Base-by-base conservation (phyloP, 1,140 invertebrate species). In the Zaprionus kolodkinae region DNA sequence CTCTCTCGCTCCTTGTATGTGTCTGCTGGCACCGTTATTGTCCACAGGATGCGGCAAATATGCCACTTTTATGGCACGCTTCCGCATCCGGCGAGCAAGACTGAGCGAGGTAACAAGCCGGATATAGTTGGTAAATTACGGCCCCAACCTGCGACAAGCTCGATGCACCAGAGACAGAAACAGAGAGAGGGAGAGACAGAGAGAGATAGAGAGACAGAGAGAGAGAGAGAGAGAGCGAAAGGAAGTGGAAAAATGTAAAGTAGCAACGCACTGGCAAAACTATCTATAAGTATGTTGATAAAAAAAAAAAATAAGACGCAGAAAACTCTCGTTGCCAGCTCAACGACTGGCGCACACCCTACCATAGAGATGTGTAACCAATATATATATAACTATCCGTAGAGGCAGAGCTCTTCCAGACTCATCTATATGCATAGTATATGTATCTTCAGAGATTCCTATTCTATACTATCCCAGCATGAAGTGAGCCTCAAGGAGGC, bases 41-140 rank as follows among this genome's bases (percentile, higher is more conserved):
- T 81, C 79, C 85, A 86, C 82, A 86, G 82, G 82, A 86, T 86
- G 82, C 82, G 78, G 82, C 82, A 86, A 86, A 86, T 86, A 86
- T 86, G 82, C 72, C 82, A 86, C 72, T 86, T 86, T 86, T 86
- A 86, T 81, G 78, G 78, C 76, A 81, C 65, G 69, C 72, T 78
- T 86, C 82, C 82, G 82, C 36, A 82, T 76, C 82, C 82, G 66
- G 78, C 54, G 15, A 55, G 56, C n/a, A 35, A 30, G 57, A 21
- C 63, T 27, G 17, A 48, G 50, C 67, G 64, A 83, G 77, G 72
- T 78, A 85, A 62, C 67, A 75, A 75, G 69, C 78, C 82, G 82
- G 78, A 86, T 86, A 81, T 86, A 86, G 82, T 86, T 85, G 78
- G 82, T 81, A 86, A 86, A 86, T 86, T 86, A 86, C 76, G 61